phyloP scores from a whole-genome alignment of 2,888 invertebrate species.

The Caenorhabditis angaria region DNA sequence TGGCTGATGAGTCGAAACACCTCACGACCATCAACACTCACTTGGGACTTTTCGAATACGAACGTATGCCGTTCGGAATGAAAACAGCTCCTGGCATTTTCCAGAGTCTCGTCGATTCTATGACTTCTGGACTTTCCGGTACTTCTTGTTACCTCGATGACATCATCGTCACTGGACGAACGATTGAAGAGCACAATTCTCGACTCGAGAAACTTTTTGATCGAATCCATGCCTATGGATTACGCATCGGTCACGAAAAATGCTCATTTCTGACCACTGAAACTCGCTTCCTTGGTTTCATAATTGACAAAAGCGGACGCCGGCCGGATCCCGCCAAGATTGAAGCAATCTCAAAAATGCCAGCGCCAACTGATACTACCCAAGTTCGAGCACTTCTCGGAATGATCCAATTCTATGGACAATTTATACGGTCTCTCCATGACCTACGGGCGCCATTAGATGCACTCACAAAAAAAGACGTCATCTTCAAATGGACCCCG shows the following conservation, averaged over 20 bases:
- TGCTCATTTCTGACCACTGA: constrained; percentile 40
- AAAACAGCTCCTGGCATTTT: constrained; percentile 52
- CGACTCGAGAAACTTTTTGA: constrained; percentile 27
- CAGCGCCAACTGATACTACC: constrained; percentile 23
- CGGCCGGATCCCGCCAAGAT: constrained; percentile 40
- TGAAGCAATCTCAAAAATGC: constrained; percentile 29
- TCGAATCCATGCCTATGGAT: constrained; percentile 40
- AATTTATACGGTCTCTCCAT: constrained; percentile 21
- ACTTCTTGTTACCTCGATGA: constrained; percentile 50
- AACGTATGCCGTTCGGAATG: constrained; percentile 56
- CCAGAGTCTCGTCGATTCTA: constrained; percentile 46
- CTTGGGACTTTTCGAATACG: constrained; percentile 47
- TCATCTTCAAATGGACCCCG: constrained; percentile 11
- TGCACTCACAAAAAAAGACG: constrained; percentile 12
- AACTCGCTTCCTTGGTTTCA: constrained; percentile 49
- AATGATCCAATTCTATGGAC: constrained; percentile 36
- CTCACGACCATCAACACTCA: constrained; percentile 53
- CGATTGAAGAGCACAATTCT: constrained; percentile 30
- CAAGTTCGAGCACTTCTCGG: constrained; percentile 41
- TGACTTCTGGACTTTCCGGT: constrained; percentile 39
- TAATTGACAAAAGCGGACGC: constrained; percentile 34
- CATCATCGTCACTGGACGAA: constrained; percentile 36
- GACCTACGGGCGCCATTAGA: constrained; percentile 21
- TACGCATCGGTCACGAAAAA: constrained; percentile 46
- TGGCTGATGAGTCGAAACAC: constrained; percentile 42